Evolutionary conservation across 2,797 vertebrate genomes (phyloP).

Genomic region (Scolopax rusticola): DNA sequence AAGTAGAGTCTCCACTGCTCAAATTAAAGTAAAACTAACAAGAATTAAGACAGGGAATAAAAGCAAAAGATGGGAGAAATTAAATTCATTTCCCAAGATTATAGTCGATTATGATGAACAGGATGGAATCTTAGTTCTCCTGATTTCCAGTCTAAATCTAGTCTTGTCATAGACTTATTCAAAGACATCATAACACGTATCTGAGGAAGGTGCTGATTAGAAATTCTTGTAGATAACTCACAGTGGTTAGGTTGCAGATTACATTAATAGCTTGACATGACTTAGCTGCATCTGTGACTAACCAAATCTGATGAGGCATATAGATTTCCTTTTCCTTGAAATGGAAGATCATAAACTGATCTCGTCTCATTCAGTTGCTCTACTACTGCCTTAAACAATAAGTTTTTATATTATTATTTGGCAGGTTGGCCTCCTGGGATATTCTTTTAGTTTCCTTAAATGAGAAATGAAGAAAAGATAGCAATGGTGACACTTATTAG

Average conservation of each 20-base stretch:
- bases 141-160: neutral
- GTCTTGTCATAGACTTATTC: neutral
- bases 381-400: constrained; percentile 11
- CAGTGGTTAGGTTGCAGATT: constrained; percentile 1
- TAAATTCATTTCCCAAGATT: neutral
- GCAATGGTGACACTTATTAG: neutral
- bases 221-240: constrained; percentile 7
- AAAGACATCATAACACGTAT: neutral
- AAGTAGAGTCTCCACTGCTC: neutral
- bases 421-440: neutral
- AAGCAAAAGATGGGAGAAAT: neutral
- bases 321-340: constrained; percentile 26
- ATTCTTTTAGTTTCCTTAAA: neutral
- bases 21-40: neutral
- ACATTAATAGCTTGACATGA: neutral
- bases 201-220: neutral
- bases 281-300: constrained; percentile 27
- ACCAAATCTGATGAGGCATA: neutral
- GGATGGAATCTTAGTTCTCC: neutral
- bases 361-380: neutral
- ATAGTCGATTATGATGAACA: neutral
- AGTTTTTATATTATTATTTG: constrained; percentile 38
- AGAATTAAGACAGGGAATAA: neutral
- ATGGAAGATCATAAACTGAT: constrained; percentile 34
- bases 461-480: neutral